Base-by-base conservation (phyloP, 2,888 invertebrate species). In the Phytoseiulus persimilis region DNA sequence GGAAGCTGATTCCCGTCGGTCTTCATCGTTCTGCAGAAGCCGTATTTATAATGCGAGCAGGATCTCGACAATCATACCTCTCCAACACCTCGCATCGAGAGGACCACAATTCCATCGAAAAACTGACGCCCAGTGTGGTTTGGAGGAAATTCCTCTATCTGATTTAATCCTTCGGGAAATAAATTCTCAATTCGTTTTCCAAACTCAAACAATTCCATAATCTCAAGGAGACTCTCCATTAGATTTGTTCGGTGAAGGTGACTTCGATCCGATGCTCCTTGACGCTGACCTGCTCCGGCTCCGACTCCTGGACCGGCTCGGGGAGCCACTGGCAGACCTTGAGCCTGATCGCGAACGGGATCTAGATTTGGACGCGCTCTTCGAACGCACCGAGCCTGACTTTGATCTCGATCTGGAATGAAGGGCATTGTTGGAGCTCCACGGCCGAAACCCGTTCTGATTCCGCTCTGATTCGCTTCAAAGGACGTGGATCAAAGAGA, bases 291-390 rank as follows among this genome's bases (percentile, higher is more conserved):
- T 33, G 33, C 87, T 87, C 31, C 87, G 1, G n/a, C 39, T 39
- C 23, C 87, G 87, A 23, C 87, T 87, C 9, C 87, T 33, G 28
- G 87, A 87, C 23, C 87, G 18, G 39, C 87, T 33, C 2, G 87
- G 90, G 90, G 65, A 31, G 65, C 90, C 90, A 83, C 90, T 90
- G n/a, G 90, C 83, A 90, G 91, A 91, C 18, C 91, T 89, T 45
- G 90, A 91, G 92, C 91, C 91, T 0, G 92, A 92, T 84, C 92
- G 90, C 33, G 87, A 84, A 31, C 32, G 18, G 5, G 84, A n/a
- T n/a, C n/a, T n/a, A n/a, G n/a, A 65, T 18, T 65, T 28, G 65
- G 65, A 65, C 2, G 9, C 65, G 28, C 65, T 65, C 65, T 65
- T 65, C 18, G 65, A 65, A 65, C 65, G 65, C 18, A 14, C 23